Evolutionary conservation across 2,797 vertebrate species (phyloP).

Genomic region (Monodelphis domestica): DNA sequence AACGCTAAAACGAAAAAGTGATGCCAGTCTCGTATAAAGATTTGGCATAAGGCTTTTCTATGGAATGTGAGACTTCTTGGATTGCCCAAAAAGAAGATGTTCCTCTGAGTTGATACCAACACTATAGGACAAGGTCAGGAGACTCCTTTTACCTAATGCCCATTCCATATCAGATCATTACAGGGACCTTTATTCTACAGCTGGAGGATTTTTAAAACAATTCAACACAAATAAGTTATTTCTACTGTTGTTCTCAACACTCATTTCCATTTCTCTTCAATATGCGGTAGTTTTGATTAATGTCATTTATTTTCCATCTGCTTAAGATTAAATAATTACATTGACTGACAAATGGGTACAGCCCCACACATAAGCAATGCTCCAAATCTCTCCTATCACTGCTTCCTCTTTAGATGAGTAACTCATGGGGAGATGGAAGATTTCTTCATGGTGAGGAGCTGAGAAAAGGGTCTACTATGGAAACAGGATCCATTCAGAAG

Average conservation of each 20-base stretch:
- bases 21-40: background rate
- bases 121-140: background rate
- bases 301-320: constrained; percentile 19
- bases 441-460: background rate
- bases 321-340: background rate
- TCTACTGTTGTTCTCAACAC: constrained; percentile 21
- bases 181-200: background rate
- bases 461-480: background rate
- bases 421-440: background rate
- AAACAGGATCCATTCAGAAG: background rate
- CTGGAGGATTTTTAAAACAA: constrained; percentile 27
- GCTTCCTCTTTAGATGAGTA: background rate
- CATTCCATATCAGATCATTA: background rate
- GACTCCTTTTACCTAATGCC: background rate
- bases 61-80: background rate
- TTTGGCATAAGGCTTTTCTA: background rate
- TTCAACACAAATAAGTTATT: background rate
- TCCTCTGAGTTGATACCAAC: background rate
- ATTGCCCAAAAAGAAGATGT: background rate
- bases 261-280: constrained; percentile 36
- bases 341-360: background rate
- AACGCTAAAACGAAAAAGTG: background rate
- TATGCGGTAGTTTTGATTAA: constrained; percentile 32
- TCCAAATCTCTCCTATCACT: background rate
- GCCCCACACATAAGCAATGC: background rate